Conservation (phyloP, 2,113 vertebrate genomes). For the Neomonachus schauinslandi region DNA sequence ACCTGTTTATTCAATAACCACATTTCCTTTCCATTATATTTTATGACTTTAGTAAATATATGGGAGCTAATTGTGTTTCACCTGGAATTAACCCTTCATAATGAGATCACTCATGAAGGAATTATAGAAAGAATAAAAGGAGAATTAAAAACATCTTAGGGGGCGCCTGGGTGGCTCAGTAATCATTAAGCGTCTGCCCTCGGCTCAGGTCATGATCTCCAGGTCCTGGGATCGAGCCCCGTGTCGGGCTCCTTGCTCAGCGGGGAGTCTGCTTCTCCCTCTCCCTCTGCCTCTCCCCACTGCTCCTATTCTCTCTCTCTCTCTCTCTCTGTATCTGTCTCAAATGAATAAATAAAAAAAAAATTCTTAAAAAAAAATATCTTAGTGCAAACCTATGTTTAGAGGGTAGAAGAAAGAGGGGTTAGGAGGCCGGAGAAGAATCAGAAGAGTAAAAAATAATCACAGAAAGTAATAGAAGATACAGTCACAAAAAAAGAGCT, state of each 20-base stretch:
- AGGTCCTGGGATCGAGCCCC: too few relatives aligned
- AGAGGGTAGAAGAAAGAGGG: background rate
- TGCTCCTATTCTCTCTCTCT: too few relatives aligned
- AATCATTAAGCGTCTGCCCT: too few relatives aligned
- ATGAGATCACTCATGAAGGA: background rate
- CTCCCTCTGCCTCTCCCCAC: too few relatives aligned
- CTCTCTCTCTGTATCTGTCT: too few relatives aligned
- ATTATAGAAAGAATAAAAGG: background rate
- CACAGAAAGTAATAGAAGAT: background rate
- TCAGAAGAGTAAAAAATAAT: background rate
- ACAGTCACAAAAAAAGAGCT: background rate
- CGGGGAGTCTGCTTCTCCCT: too few relatives aligned
- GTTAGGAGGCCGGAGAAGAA: background rate
- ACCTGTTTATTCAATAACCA: background rate
- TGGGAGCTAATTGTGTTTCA: background rate
- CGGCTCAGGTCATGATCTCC: too few relatives aligned
- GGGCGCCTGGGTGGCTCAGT: too few relatives aligned
- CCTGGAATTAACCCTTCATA: background rate
- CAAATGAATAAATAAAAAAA: too few relatives aligned
- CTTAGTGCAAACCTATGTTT: background rate
- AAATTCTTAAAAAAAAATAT: background rate
- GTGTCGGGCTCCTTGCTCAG: too few relatives aligned
- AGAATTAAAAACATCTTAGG: background rate
- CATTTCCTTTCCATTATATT: background rate
- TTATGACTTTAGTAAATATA: background rate